phyloP scores from a whole-genome alignment of 2,113 vertebrate species.

The Kryptolebias marmoratus region DNA sequence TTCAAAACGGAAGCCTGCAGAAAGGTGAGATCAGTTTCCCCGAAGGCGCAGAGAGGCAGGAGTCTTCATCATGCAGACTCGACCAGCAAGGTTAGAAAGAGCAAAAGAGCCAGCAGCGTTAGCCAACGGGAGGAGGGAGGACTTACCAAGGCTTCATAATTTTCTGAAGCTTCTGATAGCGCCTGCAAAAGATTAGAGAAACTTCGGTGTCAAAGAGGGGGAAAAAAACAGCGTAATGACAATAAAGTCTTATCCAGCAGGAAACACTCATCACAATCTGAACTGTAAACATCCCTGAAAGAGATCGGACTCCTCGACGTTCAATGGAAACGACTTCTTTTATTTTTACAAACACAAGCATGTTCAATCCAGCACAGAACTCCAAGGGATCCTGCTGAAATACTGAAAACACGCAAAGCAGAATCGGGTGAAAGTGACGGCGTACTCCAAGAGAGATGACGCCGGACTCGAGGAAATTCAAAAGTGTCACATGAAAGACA shows the following conservation, averaged over 20 bases:
- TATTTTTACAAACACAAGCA: too few species aligned
- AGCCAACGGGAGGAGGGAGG: conserved; percentile 66
- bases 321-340: too few species aligned
- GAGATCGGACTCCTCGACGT: too few species aligned
- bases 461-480: too few species aligned
- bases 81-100: conserved; percentile 76
- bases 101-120: conserved; percentile 74
- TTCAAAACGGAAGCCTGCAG: conserved; percentile 53
- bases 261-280: conserved; percentile 24
- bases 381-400: too few species aligned
- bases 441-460: too few species aligned
- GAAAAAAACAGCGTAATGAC: conserved; percentile 23
- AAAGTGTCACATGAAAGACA: too few species aligned
- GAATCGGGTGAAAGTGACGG: too few species aligned
- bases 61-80: conserved; percentile 86
- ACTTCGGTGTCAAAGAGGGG: conserved; percentile 83
- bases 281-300: too few species aligned
- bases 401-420: too few species aligned
- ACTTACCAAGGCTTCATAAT: conserved; percentile 99
- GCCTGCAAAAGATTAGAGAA: conserved; percentile 93
- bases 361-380: too few species aligned
- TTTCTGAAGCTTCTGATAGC: conserved; percentile 99
- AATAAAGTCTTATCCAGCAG: conserved; percentile 23
- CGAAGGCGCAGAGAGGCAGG: conserved; percentile 59
- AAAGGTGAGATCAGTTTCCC: conserved; percentile 45